These are phyloP conservation scores for Microchirus variegatus DNA, from an alignment of 2,797 vertebrate species.

Conservation along the genomic window DNA sequence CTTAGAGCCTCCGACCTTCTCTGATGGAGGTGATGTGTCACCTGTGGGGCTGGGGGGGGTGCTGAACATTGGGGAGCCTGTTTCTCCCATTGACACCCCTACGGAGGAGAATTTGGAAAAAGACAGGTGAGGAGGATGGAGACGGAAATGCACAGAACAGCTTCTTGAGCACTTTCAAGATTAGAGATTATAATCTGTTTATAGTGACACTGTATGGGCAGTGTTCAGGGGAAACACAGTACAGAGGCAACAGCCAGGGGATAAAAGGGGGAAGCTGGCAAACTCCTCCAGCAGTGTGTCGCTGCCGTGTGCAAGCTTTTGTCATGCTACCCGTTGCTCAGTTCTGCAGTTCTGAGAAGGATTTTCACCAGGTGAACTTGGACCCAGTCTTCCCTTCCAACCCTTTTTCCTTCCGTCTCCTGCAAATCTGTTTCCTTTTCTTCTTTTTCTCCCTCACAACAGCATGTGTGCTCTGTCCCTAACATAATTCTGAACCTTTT, in stretches of 20 bases:
- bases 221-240: slow-evolving; percentile 8
- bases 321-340: slow-evolving; percentile 71
- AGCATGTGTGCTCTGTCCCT: slow-evolving; percentile 20
- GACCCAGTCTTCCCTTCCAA: slow-evolving; percentile 38
- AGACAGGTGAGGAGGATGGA: slow-evolving; percentile 80
- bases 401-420: slow-evolving; percentile 42
- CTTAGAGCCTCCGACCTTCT: slow-evolving; percentile 62
- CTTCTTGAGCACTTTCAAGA: neutral
- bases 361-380: slow-evolving; percentile 52
- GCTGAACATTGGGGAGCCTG: slow-evolving; percentile 51
- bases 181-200: slow-evolving; percentile 34
- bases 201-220: slow-evolving; percentile 11
- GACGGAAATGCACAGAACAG: neutral
- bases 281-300: slow-evolving; percentile 75
- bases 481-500: slow-evolving; percentile 18
- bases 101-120: slow-evolving; percentile 81
- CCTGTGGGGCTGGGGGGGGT: slow-evolving; percentile 38
- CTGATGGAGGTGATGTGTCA: slow-evolving; percentile 65
- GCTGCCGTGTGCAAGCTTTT: slow-evolving; percentile 80
- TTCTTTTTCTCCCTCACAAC: slow-evolving; percentile 17
- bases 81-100: slow-evolving; percentile 58
- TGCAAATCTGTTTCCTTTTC: slow-evolving; percentile 8
- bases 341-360: slow-evolving; percentile 52
- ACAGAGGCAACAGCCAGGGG: slow-evolving; percentile 4
- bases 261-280: slow-evolving; percentile 59